Evolutionary conservation across 2,797 vertebrate genomes (phyloP), one percentile per base, ranked within the genome.

Genomic region (Sitta carolinensis): DNA sequence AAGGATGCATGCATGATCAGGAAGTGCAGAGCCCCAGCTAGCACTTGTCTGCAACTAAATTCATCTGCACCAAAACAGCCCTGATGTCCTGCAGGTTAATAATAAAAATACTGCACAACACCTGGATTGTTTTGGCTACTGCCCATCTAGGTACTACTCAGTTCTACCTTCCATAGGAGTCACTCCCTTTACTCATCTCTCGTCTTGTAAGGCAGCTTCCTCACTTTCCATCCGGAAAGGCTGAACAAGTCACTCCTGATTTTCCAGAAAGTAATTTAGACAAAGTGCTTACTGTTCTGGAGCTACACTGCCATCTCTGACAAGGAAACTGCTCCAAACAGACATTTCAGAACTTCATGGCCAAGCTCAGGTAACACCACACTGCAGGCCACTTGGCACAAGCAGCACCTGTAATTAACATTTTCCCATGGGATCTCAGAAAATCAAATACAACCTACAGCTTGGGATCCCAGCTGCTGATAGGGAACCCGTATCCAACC

Each of bases 211-310:
- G 29, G 26, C 3, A 18, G 29, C 34, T 74, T 77, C 47, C 29
- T 51, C 43, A 62, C 32, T 42, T 89, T 52, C 78, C 77, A 94
- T 16, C 17, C 70, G 87, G 43, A 66, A 63, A 61, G 50, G 42
- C 20, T 70, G 17, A 93, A 64, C 57, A 85, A 89, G 82, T 75
- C n/a, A 58, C 40, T 89, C 86, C 72, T 51, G 72, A 93, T 93
- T 87, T 94, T 93, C 92, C 87, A 89, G 77, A 52, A 80, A 89
- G 62, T 23, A 79, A 48, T 34, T 95, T 69, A 55, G 29, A 38
- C 14, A 10, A 74, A 89, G 73, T 7, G 10, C 36, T 58, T 78
- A 59, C 55, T 32, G 25, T 18, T 83, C 19, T n/a, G 63, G 75
- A 83, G 87, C 36, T 66, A 45, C 22, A 10, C 0, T 34, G 59